phyloP scores from a whole-genome alignment of 2,888 invertebrate species.

The Neuroscelio doddi region DNA sequence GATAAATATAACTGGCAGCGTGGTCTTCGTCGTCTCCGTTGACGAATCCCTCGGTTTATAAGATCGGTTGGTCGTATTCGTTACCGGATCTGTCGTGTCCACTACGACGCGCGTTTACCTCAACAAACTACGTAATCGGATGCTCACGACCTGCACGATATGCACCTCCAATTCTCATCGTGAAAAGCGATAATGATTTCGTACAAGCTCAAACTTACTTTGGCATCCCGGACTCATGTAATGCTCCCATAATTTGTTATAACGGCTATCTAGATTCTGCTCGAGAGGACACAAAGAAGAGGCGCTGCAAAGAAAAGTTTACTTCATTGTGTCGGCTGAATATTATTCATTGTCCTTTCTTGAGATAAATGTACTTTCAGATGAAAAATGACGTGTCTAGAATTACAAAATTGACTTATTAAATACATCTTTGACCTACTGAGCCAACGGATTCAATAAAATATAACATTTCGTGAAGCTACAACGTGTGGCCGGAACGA shows the following conservation, averaged over 20 bases:
- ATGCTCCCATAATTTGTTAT: not conserved
- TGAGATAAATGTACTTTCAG: no score
- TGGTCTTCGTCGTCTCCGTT: slow-evolving; percentile 22
- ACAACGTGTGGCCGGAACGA: no score
- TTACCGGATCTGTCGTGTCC: not conserved
- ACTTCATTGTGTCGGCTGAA: slow-evolving; percentile 2
- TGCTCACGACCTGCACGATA: slow-evolving; percentile 12
- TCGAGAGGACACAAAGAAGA: not conserved
- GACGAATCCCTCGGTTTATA: slow-evolving; percentile 29
- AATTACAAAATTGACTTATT: no score
- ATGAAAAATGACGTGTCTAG: no score
- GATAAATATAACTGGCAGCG: slow-evolving; percentile 6
- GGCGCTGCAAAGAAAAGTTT: not conserved
- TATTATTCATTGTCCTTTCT: not conserved
- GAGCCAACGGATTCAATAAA: no score
- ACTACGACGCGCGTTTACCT: slow-evolving; percentile 8
- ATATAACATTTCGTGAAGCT: no score
- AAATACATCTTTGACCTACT: no score
- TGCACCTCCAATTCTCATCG: not conserved
- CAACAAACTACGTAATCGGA: slow-evolving; percentile 10
- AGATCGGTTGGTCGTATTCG: slow-evolving; percentile 9
- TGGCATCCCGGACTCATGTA: not conserved
- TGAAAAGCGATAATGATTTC: slow-evolving; percentile 6
- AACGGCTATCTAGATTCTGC: slow-evolving; percentile 3
- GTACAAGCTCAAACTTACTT: not conserved